Evolutionary conservation across 2,888 invertebrate genomes (phyloP), one percentile per base, ranked within the genome.

Genomic region (Malthinus flaveolus): DNA sequence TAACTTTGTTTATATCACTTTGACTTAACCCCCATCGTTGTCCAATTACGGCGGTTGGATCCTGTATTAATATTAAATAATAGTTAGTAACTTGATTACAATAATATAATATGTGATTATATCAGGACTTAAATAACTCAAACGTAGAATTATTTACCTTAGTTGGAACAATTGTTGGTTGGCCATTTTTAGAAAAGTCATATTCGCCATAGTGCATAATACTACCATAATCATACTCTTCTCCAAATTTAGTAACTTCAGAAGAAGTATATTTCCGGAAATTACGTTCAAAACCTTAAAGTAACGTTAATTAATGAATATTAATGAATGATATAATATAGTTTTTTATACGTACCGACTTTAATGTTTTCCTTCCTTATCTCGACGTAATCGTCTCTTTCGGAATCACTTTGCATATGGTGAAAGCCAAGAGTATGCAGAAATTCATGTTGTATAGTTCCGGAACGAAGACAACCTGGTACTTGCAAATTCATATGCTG

Each of bases 381-480:
- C 63, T 83, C 82, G 1, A 93, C 87, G 73, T 83, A 91, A 1
- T 88, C 83, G 71, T 93, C 91, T 62, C 93, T 83, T 75, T 92
- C 87, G 11, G 85, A 84, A 15, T 91, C 83, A 71, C 88, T 90
- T 72, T 93, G 93, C 79, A 93, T 92, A 72, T 93, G 93, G 74
- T 88, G 89, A 75, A 93, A 92, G 0, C 93, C 93, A 1, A 91
- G 75, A 0, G 89, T 87, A 71, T 93, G 93, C 68, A 93, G 81
- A 73, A 93, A 81, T 75, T 93, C 93, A 72, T 93, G 91, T 7
- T 88, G 83, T 3, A 89, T 82, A 8, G 87, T 87, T 12, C 90
- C 87, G 57, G 83, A 82, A 13, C 73, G 78, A 56, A 86, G 82
- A 69, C 86, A 86, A 32, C 82, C 53, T 3, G 5, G 2, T 3